phyloP scores from a whole-genome alignment of 2,888 invertebrate genomes.

The Agrypnus murinus region DNA sequence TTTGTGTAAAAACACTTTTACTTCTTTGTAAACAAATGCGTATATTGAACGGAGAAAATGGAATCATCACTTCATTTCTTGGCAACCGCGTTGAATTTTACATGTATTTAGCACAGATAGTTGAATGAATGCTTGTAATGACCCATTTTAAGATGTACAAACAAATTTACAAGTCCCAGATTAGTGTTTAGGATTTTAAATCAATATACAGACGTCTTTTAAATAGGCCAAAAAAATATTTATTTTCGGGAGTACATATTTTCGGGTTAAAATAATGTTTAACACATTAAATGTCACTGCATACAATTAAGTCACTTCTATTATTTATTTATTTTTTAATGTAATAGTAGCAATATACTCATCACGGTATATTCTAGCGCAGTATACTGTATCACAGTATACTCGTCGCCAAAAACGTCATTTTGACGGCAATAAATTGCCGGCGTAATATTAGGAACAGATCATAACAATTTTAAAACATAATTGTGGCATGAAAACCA shows the following conservation, averaged over 20 bases:
- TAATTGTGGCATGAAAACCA: too few species aligned
- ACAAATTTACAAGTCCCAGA: conserved; percentile 17
- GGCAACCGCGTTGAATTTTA: conserved; percentile 28
- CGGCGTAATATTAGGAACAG: too few species aligned
- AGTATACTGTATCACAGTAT: too few species aligned
- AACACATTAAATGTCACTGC: too few species aligned
- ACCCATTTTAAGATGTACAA: conserved; percentile 36
- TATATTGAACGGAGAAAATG: conserved; percentile 12
- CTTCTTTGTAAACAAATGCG: conserved; percentile 31
- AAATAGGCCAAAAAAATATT: conserved; percentile 4
- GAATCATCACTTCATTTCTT: conserved; percentile 36
- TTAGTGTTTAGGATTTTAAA: conserved; percentile 12
- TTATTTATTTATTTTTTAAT: too few species aligned
- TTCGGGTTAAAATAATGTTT: too few species aligned
- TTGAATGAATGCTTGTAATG: conserved; percentile 43
- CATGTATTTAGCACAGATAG: conserved; percentile 29
- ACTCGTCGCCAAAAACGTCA: too few species aligned
- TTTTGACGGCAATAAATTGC: too few species aligned
- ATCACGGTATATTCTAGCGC: too few species aligned
- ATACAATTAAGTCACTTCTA: too few species aligned
- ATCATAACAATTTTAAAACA: too few species aligned
- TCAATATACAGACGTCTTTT: background rate
- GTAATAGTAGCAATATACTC: too few species aligned
- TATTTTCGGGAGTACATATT: background rate
- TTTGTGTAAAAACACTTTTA: conserved; percentile 6